These are phyloP conservation scores for Ctena decussata DNA, from an alignment of 2,888 invertebrate genomes.

Conservation along the genomic window DNA sequence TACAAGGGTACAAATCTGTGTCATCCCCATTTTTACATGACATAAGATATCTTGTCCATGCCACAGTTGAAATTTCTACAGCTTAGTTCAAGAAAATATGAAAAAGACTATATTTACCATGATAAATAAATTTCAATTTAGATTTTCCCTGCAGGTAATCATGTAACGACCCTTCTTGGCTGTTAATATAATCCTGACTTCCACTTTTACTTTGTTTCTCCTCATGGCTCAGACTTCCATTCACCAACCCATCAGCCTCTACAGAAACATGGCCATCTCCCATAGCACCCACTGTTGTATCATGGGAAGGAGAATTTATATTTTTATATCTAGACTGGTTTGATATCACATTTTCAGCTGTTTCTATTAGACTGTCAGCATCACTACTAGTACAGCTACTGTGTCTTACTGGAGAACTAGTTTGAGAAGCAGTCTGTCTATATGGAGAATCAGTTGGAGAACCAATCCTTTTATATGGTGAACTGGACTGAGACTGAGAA, in stretches of 20 bases:
- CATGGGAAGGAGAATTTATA: background rate
- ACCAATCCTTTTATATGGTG: constrained; percentile 2
- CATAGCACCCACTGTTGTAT: background rate
- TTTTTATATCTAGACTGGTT: background rate
- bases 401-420: constrained; percentile 1
- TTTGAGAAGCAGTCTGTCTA: background rate
- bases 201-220: constrained; percentile 17
- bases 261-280: constrained; percentile 21
- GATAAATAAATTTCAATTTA: constrained; percentile 58
- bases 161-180: constrained; percentile 37
- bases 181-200: constrained; percentile 57
- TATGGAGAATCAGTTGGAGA: background rate
- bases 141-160: constrained; percentile 62
- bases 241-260: constrained; percentile 32
- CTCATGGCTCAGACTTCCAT: constrained; percentile 4
- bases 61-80: too few relatives aligned
- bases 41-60: too few relatives aligned
- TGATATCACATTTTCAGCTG: constrained; percentile 59
- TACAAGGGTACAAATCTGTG: too few relatives aligned
- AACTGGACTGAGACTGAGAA: constrained; percentile 16
- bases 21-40: too few relatives aligned
- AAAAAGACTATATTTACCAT: constrained; percentile 38
- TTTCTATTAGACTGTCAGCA: constrained; percentile 59
- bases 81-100: too few relatives aligned
- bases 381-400: constrained; percentile 5